Percentiles rank a stretch among this genome's conserved stretches.
These are phyloP conservation scores for Copidosoma floridanum DNA, from an alignment of 1,140 invertebrate genomes.

Conservation along the genomic window DNA sequence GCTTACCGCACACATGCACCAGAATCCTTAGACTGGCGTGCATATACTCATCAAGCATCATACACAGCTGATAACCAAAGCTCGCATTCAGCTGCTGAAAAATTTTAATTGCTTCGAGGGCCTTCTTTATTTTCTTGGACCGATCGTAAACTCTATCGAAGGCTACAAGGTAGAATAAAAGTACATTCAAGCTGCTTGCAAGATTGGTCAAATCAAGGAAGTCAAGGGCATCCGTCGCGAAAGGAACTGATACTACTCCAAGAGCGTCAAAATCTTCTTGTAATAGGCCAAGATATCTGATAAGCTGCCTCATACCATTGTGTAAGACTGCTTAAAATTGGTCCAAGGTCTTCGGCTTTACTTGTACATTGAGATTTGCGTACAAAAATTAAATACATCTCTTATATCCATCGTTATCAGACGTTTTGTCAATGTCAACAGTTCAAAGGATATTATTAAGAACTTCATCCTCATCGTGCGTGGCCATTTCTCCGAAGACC, in stretches of 20 bases:
- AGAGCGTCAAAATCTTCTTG: slow-evolving; percentile 98
- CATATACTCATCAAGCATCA: slow-evolving; percentile 99
- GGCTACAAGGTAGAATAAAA: slow-evolving; percentile 99
- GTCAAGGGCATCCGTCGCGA: slow-evolving; percentile 98
- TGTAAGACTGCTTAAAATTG: slow-evolving; percentile 99
- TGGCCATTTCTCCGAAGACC: slow-evolving; percentile 98
- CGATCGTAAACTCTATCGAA: slow-evolving; percentile 99
- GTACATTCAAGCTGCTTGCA: slow-evolving; percentile 88
- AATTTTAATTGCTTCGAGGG: slow-evolving; percentile 99
- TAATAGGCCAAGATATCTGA: slow-evolving; percentile 98
- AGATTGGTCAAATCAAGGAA: slow-evolving; percentile 99
- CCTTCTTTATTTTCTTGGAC: slow-evolving; percentile 97
- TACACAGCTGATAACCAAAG: slow-evolving; percentile 95
- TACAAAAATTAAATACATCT: slow-evolving; percentile 99
- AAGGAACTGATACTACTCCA: slow-evolving; percentile 97
- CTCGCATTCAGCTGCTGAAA: slow-evolving; percentile 97
- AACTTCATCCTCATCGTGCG: slow-evolving; percentile 96
- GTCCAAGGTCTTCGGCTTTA: slow-evolving; percentile 99
- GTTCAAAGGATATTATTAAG: slow-evolving; percentile 98
- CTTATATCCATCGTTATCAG: slow-evolving; percentile 96
- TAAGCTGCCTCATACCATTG: slow-evolving; percentile 97
- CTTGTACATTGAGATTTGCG: slow-evolving; percentile 99
- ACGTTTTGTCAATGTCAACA: slow-evolving; percentile 96
- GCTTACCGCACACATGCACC: slow-evolving; percentile 95
- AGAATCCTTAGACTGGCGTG: slow-evolving; percentile 95